Base-by-base conservation (phyloP, 2,888 invertebrate species). In the Adelognathus sp. region DNA sequence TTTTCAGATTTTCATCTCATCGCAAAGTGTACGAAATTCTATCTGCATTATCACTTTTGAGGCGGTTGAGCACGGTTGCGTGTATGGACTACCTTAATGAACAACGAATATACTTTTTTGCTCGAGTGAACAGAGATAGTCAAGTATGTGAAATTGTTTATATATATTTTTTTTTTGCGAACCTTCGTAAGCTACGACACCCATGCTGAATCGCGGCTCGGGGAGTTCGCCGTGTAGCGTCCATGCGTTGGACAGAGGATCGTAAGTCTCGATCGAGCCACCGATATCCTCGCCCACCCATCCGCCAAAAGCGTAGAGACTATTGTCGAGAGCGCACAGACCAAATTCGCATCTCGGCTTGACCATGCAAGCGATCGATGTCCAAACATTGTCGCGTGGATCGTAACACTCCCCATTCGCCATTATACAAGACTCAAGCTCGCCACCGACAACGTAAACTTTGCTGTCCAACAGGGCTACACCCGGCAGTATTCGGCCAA, bases 241-340 rank as follows among this genome's bases (percentile, higher is more conserved):
- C 98, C 98, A 98, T 80, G 94, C 93, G 89, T 97, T 95, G 33
- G 93, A 92, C 72, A 94, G 93, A 0, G 97, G 96, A 90, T 98
- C 96, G 89, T 97, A 98, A 84, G 95, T 94, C 90, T 98, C 98
- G 81, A 98, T 96, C 0, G 96, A 95, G 24, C 96, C 95, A 1
- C 97, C 97, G 90, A 98, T 97, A 89, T 97, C 97, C 79, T 96
- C 96, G 0, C 98, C 98, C 33, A 98, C 95, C 98, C 98, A 98
- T 2, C 98, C 98, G 50, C 98, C 98, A 85, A 98, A 95, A 0
- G 97, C 98, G 89, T 96, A 97, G 76, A 98, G 92, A 86, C 94
- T 94, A 29, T 96, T 97, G 84, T 96, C 95, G 91, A 96, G 94
- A 11, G 96, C 96, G 87, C 97, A 97, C 80, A 98, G 92, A 1